A percentile compares a stretch with the other conserved stretches of the same genome.
Conservation (phyloP, 2,888 invertebrate genomes). For the Drosophila helvetica region DNA sequence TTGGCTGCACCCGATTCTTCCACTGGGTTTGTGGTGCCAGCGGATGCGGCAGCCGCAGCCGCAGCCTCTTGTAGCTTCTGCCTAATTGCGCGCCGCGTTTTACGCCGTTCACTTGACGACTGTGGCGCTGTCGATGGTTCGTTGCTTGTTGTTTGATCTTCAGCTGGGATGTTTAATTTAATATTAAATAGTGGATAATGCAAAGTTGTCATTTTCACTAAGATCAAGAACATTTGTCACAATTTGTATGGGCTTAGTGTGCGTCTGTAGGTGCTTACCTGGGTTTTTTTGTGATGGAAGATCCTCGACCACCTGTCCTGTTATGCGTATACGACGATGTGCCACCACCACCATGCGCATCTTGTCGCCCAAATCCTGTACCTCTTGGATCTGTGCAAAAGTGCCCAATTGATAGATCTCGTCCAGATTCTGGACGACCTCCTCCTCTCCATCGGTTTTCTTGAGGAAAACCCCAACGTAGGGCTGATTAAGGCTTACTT, state of each 20-base stretch:
- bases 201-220: conserved; percentile 88
- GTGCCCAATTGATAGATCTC: conserved; percentile 96
- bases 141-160: conserved; percentile 86
- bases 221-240: conserved; percentile 65
- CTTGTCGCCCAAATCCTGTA: conserved; percentile 97
- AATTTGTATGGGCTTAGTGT: conserved; percentile 47
- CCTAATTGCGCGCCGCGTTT: background rate
- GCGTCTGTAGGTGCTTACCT: conserved; percentile 52
- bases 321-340: conserved; percentile 93
- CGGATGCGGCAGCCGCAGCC: background rate
- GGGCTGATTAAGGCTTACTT: conserved; percentile 97
- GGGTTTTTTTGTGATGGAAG: conserved; percentile 84
- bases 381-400: conserved; percentile 98
- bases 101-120: background rate
- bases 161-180: conserved; percentile 92
- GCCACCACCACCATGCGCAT: conserved; percentile 97
- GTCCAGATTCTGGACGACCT: conserved; percentile 91
- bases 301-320: conserved; percentile 91
- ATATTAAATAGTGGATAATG: conserved; percentile 93
- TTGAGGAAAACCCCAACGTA: conserved; percentile 99
- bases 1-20: background rate
- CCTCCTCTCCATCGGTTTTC: conserved; percentile 94
- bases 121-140: background rate
- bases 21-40: conserved; percentile 6
- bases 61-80: conserved; percentile 40